Base-by-base conservation (phyloP, 2,888 invertebrate species). In the Biston betularia region DNA sequence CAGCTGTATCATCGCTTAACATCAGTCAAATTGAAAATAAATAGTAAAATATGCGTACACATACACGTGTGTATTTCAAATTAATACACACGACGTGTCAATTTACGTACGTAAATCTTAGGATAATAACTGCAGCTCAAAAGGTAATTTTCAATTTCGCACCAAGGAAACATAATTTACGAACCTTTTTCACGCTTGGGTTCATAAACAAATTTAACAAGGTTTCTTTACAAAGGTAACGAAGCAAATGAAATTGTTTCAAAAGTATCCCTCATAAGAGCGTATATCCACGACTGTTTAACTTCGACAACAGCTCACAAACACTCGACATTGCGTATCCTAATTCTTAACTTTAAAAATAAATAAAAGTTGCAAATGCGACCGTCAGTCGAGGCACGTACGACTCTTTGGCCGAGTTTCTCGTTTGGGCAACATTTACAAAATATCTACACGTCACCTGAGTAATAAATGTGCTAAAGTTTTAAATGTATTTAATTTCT, bases 291-390 rank as follows among this genome's bases (percentile, higher is more conserved):
- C 48, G 11, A 55, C 53, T 63, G 53, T 58, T 60, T 65, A 60
- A 56, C 60, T 61, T 61, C 15, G 54, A 55, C 38, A 60, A 49
- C 65, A 14, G 24, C 44, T 42, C 45, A 46, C 65, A 52, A 61
- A 56, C 60, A 49, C 54, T 55, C 52, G 40, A 42, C 40, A 54
- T 42, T 24, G 49, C 65, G 60, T 65, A 57, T 65, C 65, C 65
- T 61, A 65, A 65, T 65, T 65, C 65, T 54, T 60, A 59, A 65
- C 65, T 65, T 60, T 49, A 55, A 65, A 65, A 55, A 65, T 65
- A 65, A 65, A 65, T 65, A 65, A 49, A 64, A 55, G 65, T 65
- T 49, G 48, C 42, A 15, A 65, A 59, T 38, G 63, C 33, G n/a
- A 24, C 54, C 54, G 14, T 24, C 42, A 46, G 44, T 59, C 49